These are phyloP conservation scores for Xenopus borealis DNA, from an alignment of 2,113 vertebrate species.

Conservation along the genomic window DNA sequence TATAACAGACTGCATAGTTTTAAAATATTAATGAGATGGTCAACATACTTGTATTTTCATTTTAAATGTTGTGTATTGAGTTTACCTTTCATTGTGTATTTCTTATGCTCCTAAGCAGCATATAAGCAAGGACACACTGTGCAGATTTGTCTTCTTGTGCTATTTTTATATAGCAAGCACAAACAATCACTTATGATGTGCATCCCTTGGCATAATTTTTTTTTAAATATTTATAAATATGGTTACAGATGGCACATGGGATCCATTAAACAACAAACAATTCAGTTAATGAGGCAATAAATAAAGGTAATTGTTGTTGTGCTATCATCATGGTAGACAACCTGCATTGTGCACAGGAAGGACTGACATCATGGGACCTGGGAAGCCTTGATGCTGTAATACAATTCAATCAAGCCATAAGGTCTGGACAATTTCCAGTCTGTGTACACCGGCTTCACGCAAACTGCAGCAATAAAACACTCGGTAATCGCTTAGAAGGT, in stretches of 20 bases:
- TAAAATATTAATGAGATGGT: too few relatives aligned
- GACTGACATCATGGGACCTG: background rate
- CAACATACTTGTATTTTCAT: too few relatives aligned
- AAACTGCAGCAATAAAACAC: conserved; percentile 20
- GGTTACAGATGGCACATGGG: background rate
- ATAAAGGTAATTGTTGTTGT: conserved; percentile 4
- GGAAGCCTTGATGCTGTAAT: background rate
- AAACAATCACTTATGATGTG: background rate
- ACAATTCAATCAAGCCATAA: conserved; percentile 5
- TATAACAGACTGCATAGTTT: too few relatives aligned
- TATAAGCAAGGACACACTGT: background rate
- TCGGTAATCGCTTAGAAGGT: conserved; percentile 14
- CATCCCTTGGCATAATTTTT: background rate
- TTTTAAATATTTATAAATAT: background rate
- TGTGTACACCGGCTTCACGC: conserved; percentile 17
- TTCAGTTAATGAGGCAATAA: background rate
- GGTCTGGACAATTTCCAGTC: conserved; percentile 11
- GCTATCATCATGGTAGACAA: background rate
- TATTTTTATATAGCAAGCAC: background rate
- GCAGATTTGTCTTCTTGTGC: background rate
- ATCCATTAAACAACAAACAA: background rate
- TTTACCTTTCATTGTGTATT: too few relatives aligned
- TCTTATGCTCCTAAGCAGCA: background rate
- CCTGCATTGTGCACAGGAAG: background rate
- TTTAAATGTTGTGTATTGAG: too few relatives aligned